A percentile compares a stretch with the other conserved stretches of the same genome.
phyloP scores from a whole-genome alignment of 2,113 vertebrate species.

The Cephalophus harveyi region DNA sequence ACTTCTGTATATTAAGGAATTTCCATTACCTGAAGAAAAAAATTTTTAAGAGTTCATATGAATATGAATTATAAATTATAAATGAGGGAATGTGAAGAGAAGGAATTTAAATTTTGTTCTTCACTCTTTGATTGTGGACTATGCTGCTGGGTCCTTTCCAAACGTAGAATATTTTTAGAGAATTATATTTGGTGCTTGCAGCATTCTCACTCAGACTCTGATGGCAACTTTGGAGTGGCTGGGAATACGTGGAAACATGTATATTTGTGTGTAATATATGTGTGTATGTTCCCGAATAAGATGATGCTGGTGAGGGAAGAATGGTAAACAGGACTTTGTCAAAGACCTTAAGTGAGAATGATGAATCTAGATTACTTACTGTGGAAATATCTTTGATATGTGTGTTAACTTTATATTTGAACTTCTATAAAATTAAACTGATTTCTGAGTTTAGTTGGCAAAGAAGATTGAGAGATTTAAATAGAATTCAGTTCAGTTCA shows the following conservation, averaged over 20 bases:
- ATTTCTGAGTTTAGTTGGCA: constrained; percentile 30
- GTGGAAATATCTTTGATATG: neutral
- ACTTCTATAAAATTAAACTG: neutral
- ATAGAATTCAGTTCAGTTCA: neutral
- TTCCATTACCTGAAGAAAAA: neutral
- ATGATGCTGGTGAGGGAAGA: neutral
- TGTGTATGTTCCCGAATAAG: neutral
- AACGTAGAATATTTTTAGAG: neutral
- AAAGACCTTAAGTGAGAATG: neutral
- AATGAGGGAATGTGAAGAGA: neutral
- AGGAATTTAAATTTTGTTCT: neutral
- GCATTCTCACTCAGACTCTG: neutral
- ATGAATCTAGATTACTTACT: neutral
- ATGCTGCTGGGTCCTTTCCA: neutral
- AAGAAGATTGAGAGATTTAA: neutral
- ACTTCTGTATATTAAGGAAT: neutral
- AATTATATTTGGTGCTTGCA: neutral
- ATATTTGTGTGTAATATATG: neutral
- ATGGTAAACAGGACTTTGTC: neutral
- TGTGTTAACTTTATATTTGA: neutral
- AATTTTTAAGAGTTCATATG: neutral
- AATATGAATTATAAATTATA: neutral
- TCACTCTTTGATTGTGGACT: neutral
- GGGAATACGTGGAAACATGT: neutral
- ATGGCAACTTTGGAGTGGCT: neutral